Base-by-base conservation (phyloP, 2,888 invertebrate species). In the Lochmaea capreae region DNA sequence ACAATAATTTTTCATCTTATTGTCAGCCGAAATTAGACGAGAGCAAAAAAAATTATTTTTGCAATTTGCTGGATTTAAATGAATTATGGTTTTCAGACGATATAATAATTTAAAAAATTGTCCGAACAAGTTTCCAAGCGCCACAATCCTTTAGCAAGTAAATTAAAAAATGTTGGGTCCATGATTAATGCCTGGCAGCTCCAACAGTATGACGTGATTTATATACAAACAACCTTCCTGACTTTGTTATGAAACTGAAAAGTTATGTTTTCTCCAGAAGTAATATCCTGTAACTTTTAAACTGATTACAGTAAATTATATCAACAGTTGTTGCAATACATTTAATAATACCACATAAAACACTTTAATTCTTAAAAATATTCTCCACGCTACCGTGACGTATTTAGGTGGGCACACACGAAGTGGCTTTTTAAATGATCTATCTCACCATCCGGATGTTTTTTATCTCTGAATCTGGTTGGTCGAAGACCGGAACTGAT, bases 181-280 rank as follows among this genome's bases (percentile, higher is more conserved):
- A 65, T 73, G 73, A 73, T 73, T 73, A 73, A 73, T 73, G 70
- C 66, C 62, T 66, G 52, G 61, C 61, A 73, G 62, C 70, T 52
- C 66, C 73, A 58, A 65, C 69, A 65, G 73, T 65, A 59, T 59
- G 66, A 49, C 73, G 70, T 66, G 66, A 73, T 70, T 73, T 70
- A 73, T 73, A 65, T 70, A 70, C 66, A 65, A 67, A 68, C 73
- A 62, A 33, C 66, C 70, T 62, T 65, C 62, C 66, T 49, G 59
- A 73, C 69, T 65, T 65, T 69, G 73, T 73, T 73, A 46, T 54
- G 59, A 61, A 39, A 39, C 33, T 39, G 33, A 1, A 39, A 66
- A 73, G 66, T 73, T 66, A n/a, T n/a, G 43, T 66, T 70, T 62
- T 68, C 49, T 71, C 43, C 46, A 16, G 26, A 33, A 71, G 26